A percentile compares a stretch with the other conserved stretches of the same genome.
Conservation (phyloP, 2,797 vertebrate species). For the Spheniscus humboldti region DNA sequence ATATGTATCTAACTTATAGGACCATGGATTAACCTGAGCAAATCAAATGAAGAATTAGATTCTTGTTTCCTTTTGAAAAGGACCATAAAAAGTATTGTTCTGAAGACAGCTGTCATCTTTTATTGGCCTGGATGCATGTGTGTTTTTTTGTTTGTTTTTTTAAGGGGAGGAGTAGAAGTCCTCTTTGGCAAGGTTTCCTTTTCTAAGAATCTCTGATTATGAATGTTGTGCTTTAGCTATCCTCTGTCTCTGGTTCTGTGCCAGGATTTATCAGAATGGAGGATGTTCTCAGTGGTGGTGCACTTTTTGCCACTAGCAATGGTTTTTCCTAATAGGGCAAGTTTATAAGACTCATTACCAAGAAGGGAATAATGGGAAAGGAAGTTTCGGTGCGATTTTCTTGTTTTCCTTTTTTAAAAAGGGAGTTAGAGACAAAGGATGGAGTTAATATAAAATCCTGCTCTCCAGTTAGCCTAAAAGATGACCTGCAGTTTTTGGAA, state of each 20-base stretch:
- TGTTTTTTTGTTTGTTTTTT: conserved; percentile 3
- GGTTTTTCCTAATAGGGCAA: conserved; percentile 62
- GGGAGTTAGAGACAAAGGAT: background rate
- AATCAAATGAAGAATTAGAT: background rate
- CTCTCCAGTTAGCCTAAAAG: conserved; percentile 52
- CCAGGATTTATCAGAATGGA: conserved; percentile 45
- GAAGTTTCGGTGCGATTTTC: background rate
- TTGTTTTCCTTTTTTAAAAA: background rate
- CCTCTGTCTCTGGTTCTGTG: background rate
- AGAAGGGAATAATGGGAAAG: conserved; percentile 45
- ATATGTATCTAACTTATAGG: background rate
- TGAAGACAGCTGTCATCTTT: conserved; percentile 1
- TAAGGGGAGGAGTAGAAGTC: background rate
- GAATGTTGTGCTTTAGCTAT: conserved; percentile 38
- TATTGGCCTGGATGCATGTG: background rate
- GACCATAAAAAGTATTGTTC: background rate
- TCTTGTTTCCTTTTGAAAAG: background rate
- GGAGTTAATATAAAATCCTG: conserved; percentile 57
- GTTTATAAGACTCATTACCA: conserved; percentile 23
- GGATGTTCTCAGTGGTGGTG: background rate
- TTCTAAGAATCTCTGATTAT: conserved; percentile 32
- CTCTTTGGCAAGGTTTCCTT: conserved; percentile 18
- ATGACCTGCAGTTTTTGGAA: conserved; percentile 71
- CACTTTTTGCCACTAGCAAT: conserved; percentile 12
- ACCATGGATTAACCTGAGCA: background rate